phyloP scores from a whole-genome alignment of 2,797 vertebrate species.

The Danionella dracula region DNA sequence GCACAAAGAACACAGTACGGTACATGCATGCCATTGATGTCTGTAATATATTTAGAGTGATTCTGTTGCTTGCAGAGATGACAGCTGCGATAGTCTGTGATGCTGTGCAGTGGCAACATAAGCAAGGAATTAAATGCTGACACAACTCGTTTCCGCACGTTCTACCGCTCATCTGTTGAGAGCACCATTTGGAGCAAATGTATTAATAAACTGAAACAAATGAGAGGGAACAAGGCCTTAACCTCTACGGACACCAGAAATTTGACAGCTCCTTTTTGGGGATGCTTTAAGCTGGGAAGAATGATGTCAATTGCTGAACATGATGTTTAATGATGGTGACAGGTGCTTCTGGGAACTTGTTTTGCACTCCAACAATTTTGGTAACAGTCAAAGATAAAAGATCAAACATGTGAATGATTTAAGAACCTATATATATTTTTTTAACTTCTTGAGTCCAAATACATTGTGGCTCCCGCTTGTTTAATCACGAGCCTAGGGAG shows the following conservation, averaged over 20 bases:
- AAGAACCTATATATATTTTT: no score
- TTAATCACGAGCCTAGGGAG: no score
- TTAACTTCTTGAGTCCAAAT: no score
- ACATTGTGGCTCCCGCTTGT: no score
- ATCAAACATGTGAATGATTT: neutral
- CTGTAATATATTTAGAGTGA: slow-evolving; percentile 70
- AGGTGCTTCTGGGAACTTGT: slow-evolving; percentile 22
- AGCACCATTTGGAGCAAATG: slow-evolving; percentile 45
- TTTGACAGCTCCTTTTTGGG: slow-evolving; percentile 26
- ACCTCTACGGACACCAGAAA: slow-evolving; percentile 29
- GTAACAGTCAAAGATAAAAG: neutral
- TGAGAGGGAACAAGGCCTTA: slow-evolving; percentile 26
- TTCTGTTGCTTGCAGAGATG: slow-evolving; percentile 51
- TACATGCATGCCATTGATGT: slow-evolving; percentile 65
- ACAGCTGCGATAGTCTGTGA: slow-evolving; percentile 58
- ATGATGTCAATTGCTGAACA: slow-evolving; percentile 1
- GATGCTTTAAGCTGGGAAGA: slow-evolving; percentile 8
- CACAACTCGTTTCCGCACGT: slow-evolving; percentile 49
- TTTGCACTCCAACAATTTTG: slow-evolving; percentile 1
- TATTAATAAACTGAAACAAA: slow-evolving; percentile 55
- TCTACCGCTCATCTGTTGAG: slow-evolving; percentile 52
- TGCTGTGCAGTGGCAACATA: slow-evolving; percentile 30
- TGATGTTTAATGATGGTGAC: slow-evolving; percentile 11
- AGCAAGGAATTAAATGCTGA: slow-evolving; percentile 57
- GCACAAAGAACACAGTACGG: slow-evolving; percentile 54